Evolutionary conservation across 2,888 invertebrate genomes (phyloP).

Genomic region (Meteorus colon): DNA sequence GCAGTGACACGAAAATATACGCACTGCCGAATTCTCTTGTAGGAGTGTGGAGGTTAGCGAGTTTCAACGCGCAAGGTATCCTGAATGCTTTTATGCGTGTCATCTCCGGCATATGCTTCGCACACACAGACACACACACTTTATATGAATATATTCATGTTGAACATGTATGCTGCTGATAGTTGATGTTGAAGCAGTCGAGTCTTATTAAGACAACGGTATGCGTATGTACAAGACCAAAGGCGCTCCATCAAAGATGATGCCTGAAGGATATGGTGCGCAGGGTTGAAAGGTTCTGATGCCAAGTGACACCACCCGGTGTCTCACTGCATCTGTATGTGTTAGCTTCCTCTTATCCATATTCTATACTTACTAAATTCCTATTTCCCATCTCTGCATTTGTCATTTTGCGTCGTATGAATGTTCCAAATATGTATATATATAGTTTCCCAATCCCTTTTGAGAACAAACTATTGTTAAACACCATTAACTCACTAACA

Average conservation of each 20-base stretch:
- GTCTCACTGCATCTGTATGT: too few species aligned
- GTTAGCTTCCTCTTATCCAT: too few species aligned
- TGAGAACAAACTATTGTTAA: background rate
- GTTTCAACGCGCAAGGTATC: background rate
- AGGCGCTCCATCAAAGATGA: conserved; percentile 21
- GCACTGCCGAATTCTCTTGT: background rate
- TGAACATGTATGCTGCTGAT: background rate
- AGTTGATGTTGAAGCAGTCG: background rate
- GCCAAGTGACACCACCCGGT: background rate
- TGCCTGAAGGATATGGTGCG: conserved; percentile 7
- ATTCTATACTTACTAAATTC: too few species aligned
- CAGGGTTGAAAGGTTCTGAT: conserved; percentile 1
- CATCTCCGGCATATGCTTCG: conserved; percentile 7
- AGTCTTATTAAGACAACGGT: conserved; percentile 8
- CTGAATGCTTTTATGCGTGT: conserved; percentile 7
- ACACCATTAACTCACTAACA: conserved; percentile 12
- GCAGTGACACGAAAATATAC: conserved; percentile 26
- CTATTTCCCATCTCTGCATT: background rate
- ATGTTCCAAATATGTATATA: too few species aligned
- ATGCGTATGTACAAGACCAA: conserved; percentile 2
- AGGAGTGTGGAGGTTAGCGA: background rate
- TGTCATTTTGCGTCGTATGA: background rate
- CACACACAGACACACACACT: background rate
- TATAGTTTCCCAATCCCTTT: background rate
- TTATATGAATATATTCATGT: too few species aligned